Conservation (phyloP, 2,113 vertebrate genomes). For the Chloebia gouldiae region DNA sequence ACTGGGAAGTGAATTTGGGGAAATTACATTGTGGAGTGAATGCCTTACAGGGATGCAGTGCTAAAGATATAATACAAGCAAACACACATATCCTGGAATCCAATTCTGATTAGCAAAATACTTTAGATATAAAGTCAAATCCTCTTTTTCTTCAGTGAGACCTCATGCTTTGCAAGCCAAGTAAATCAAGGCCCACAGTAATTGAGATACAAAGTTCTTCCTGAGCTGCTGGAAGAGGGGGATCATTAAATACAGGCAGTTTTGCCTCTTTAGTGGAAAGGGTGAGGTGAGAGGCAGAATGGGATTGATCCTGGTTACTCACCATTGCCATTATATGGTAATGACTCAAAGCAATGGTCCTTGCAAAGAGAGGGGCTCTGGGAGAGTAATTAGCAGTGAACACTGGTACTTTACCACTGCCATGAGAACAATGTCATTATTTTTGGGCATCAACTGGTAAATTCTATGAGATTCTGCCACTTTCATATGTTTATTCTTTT, state of each 20-base stretch:
- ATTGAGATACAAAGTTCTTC: not conserved
- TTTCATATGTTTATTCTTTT: not conserved
- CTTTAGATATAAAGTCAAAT: not conserved
- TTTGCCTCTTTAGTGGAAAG: not conserved
- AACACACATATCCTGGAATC: not conserved
- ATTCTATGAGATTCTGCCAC: not conserved
- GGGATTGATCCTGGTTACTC: not conserved
- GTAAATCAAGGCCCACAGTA: not conserved
- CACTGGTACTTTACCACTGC: not conserved
- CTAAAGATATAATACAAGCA: not conserved
- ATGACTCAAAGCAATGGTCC: not conserved
- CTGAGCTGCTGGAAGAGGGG: not conserved
- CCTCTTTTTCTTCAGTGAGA: not conserved
- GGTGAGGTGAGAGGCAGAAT: not conserved
- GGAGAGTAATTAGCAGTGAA: not conserved
- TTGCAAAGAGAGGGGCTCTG: not conserved
- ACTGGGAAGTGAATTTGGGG: rapidly evolving
- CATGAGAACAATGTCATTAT: not conserved
- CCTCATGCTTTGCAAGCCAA: not conserved
- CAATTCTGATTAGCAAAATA: not conserved
- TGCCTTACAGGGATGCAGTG: not conserved
- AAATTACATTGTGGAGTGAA: not conserved
- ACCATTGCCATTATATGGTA: not conserved
- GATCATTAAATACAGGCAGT: not conserved
- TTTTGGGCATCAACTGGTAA: not conserved